phyloP scores from a whole-genome alignment of 2,888 invertebrate genomes.

The Miltochrista miniata region DNA sequence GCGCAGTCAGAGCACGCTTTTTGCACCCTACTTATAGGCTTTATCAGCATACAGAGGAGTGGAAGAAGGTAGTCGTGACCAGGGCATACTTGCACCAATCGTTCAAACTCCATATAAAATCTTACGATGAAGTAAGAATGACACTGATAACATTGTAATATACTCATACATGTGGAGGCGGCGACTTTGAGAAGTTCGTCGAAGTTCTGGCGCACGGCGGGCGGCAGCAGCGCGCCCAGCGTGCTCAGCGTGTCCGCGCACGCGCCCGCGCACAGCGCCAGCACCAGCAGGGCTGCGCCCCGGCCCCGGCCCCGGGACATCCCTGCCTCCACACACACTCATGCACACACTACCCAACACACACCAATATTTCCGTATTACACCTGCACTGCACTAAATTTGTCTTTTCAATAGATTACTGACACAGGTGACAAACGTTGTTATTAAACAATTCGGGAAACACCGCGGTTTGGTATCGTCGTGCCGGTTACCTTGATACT shows the following conservation, averaged over 20 bases:
- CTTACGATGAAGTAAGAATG: background rate
- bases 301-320: constrained; percentile 9
- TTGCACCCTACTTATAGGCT: too few species aligned
- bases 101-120: too few species aligned
- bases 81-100: too few species aligned
- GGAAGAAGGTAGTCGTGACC: too few species aligned
- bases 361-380: background rate
- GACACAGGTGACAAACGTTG: background rate
- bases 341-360: background rate
- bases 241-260: constrained; percentile 38
- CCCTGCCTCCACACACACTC: constrained; percentile 10
- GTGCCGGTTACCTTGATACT: constrained; percentile 32
- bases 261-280: constrained; percentile 10
- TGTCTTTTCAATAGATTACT: too few species aligned
- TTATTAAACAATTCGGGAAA: constrained; percentile 1
- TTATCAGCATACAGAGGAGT: too few species aligned
- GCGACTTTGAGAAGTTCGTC: constrained; percentile 54
- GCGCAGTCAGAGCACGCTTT: too few species aligned
- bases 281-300: constrained; percentile 13
- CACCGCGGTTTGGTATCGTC: constrained; percentile 10
- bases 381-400: too few species aligned
- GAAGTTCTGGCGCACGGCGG: constrained; percentile 44
- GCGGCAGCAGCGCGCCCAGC: constrained; percentile 45
- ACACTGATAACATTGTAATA: background rate
- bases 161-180: constrained; percentile 50